A percentile compares a stretch with the other conserved stretches of the same genome.
Evolutionary conservation across 2,113 vertebrate species (phyloP).

Genomic region (Gadus chalcogrammus): DNA sequence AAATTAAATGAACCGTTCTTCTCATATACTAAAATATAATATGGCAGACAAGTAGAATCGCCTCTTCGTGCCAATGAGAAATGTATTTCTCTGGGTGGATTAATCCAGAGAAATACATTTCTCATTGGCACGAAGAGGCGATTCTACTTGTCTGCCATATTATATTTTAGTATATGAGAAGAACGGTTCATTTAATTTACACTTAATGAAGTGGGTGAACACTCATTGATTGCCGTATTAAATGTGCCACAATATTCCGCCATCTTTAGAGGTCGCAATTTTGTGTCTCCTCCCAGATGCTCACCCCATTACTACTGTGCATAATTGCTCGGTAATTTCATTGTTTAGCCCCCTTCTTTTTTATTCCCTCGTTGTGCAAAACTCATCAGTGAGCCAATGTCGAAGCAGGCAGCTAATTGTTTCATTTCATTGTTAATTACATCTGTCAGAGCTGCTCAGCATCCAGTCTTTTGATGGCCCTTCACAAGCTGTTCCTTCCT

Average conservation of each 20-base stretch:
- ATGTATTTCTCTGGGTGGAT: conserved; percentile 52
- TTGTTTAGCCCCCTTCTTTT: conserved; percentile 6
- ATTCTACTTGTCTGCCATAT: not conserved
- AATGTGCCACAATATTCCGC: conserved; percentile 30
- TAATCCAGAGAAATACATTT: conserved; percentile 53
- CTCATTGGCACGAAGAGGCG: conserved; percentile 20
- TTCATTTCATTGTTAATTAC: conserved; percentile 4
- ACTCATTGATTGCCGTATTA: not conserved
- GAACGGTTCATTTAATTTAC: conserved; percentile 28
- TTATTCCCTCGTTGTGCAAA: conserved; percentile 16
- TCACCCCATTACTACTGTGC: conserved; percentile 4
- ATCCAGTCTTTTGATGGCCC: not conserved
- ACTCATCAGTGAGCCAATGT: conserved; percentile 15
- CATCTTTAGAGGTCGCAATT: conserved; percentile 14
- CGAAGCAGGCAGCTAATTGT: not conserved
- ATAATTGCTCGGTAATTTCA: conserved; percentile 19
- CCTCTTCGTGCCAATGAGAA: conserved; percentile 29
- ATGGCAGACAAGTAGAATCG: not conserved
- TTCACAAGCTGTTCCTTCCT: conserved; percentile 5
- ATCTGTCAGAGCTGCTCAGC: conserved; percentile 7
- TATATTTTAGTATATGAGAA: conserved; percentile 10
- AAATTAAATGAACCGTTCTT: conserved; percentile 25
- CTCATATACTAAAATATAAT: conserved; percentile 10
- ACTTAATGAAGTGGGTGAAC: conserved; percentile 19
- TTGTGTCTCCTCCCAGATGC: conserved; percentile 13